Base-by-base conservation (phyloP, 2,113 vertebrate genomes). In the Prietella phreatophila region DNA sequence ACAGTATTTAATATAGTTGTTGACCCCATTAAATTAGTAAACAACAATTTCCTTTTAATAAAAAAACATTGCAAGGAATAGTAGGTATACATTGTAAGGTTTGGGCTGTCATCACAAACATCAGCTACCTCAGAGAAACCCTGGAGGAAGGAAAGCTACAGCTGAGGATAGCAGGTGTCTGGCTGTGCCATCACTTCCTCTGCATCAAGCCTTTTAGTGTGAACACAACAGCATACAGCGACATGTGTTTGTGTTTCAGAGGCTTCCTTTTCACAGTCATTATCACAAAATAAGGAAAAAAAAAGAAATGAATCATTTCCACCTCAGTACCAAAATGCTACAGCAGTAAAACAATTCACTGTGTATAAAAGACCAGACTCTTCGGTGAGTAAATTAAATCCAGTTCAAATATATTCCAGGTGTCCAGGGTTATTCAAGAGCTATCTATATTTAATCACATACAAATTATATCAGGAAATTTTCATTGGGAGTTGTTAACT, bases 101-200 rank as follows among this genome's bases (percentile, higher is more conserved):
- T 30, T 79, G 14, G 5, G 73, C 58, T 53, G 42, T 67, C n/a
- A 36, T 53, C 85, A 36, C 39, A 85, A 15, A 85, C 42, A 69
- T 86, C 85, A 55, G 30, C 17, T 63, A 9, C 30, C 42, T 47
- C 30, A 36, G 20, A 82, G 27, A 67, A 87, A 69, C 36, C 86
- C 81, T 71, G 67, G 27, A 60, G 86, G 61, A 83, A 42, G 67
- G 25, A 87, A 63, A 65, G 56, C 19, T 33, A 22, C 81, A 83
- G 69, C 27, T 61, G n/a, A 42, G 87, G 39, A 67, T 30, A 79
- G 82, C 87, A 88, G 87, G 87, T 88, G 82, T 79, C 82, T 84
- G 42, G 58, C 39, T 88, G 47, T 6, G 15, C 42, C 58, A 67
- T 84, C 53, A 60, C 78, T 65, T 78, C 56, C 47, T 84, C 56